phyloP scores from a whole-genome alignment of 2,888 invertebrate species.

The Piscicola geometra region DNA sequence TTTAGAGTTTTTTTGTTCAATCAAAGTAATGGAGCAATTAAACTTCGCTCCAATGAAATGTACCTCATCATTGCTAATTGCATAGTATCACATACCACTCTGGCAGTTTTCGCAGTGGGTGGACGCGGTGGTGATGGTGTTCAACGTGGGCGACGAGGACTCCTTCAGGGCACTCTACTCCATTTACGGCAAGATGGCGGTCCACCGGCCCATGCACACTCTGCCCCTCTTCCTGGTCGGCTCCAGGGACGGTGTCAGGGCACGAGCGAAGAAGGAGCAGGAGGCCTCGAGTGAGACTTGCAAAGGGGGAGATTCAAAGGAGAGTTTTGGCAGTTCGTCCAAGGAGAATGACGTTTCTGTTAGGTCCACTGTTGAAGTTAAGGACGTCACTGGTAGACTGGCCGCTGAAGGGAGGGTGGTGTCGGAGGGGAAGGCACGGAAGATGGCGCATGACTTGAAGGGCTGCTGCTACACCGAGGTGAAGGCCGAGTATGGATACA shows the following conservation, averaged over 20 bases:
- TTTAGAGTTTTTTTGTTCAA: no score
- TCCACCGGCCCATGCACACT: constrained; percentile 73
- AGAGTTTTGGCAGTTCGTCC: not conserved
- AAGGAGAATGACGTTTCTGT: not conserved
- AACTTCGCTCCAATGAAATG: no score
- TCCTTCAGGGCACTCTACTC: constrained; percentile 91
- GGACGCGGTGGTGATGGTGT: constrained; percentile 96
- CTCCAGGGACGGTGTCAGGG: constrained; percentile 13
- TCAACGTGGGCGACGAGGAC: constrained; percentile 91
- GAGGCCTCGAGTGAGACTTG: no score
- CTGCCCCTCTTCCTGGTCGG: constrained; percentile 61
- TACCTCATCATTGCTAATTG: no score
- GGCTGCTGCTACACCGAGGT: constrained; percentile 96
- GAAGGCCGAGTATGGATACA: constrained; percentile 92
- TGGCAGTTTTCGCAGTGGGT: constrained; percentile 94
- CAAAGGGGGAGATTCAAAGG: not conserved
- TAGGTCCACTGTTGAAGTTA: constrained; percentile 79
- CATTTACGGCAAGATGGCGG: constrained; percentile 94
- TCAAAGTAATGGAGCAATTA: no score
- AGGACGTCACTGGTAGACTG: constrained; percentile 85
- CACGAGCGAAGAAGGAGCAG: no score
- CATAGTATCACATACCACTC: no score
- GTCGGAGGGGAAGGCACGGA: constrained; percentile 86
- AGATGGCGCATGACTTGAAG: constrained; percentile 85
- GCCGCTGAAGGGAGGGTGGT: constrained; percentile 93